Evolutionary conservation across 92 coral and sea anemone species (phyloP).

Genomic region (Porites lobata): DNA sequence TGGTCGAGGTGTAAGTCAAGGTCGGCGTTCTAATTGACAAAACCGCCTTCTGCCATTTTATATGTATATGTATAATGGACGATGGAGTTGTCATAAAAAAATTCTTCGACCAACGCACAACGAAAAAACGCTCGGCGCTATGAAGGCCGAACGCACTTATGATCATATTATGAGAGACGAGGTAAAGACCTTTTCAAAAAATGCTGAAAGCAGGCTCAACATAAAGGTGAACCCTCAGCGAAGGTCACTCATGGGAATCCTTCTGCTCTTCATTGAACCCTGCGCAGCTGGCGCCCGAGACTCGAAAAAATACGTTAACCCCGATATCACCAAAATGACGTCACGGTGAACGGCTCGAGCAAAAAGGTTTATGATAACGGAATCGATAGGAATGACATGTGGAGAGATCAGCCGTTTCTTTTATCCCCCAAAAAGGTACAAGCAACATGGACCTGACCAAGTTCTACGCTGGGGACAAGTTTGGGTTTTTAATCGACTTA

Average conservation of each 20-base stretch:
- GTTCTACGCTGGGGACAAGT: background rate
- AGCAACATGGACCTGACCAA: background rate
- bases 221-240: background rate
- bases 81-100: too few relatives aligned
- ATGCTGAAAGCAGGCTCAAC: background rate
- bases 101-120: background rate
- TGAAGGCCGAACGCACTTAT: background rate
- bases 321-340: slow-evolving; percentile 25
- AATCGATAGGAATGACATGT: slow-evolving; percentile 12
- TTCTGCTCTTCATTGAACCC: slow-evolving; percentile 35
- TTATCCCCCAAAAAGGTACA: too few relatives aligned
- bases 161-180: slow-evolving; percentile 20
- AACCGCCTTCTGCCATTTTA: too few relatives aligned
- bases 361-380: slow-evolving; percentile 40
- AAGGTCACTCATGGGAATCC: slow-evolving; percentile 23
- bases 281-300: slow-evolving; percentile 26
- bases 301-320: slow-evolving; percentile 33
- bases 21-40: too few relatives aligned
- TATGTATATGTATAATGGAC: too few relatives aligned
- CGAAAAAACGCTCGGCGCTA: background rate
- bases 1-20: too few relatives aligned
- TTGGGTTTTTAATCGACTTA: background rate
- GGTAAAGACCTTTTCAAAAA: background rate
- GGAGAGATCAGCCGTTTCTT: slow-evolving; percentile 17
- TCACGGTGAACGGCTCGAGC: slow-evolving; percentile 41